Conservation (phyloP, 37 sponge, comb jelly and placozoan genomes). For the Eunapius fragilis region DNA sequence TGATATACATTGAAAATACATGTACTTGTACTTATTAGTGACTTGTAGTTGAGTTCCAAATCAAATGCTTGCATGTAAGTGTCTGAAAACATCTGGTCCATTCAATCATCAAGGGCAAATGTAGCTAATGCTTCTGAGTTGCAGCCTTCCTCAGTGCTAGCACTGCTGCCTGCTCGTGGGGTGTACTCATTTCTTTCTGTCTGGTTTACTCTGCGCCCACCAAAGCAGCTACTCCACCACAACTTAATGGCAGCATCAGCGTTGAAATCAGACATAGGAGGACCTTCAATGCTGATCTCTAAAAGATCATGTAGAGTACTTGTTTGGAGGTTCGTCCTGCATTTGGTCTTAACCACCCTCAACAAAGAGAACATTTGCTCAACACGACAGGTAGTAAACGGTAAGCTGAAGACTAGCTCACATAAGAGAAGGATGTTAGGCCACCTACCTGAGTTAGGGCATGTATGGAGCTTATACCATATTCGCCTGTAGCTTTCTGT, state of each 20-base stretch:
- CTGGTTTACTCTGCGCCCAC: slow-evolving; percentile 9
- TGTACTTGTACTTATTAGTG: too few species aligned
- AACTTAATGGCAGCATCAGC: slow-evolving; percentile 20
- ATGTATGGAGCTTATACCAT: slow-evolving; percentile 53
- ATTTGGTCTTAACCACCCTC: slow-evolving; percentile 42
- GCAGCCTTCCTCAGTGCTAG: not conserved
- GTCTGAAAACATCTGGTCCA: slow-evolving; percentile 14
- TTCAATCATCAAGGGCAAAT: slow-evolving; percentile 10
- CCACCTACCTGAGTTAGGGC: slow-evolving; percentile 40
- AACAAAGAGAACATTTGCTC: slow-evolving; percentile 45
- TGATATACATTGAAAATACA: too few species aligned
- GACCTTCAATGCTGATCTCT: slow-evolving; percentile 31
- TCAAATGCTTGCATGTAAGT: too few species aligned
- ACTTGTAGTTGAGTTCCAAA: too few species aligned
- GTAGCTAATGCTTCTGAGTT: not conserved
- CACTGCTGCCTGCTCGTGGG: not conserved
- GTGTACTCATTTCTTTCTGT: slow-evolving; percentile 42
- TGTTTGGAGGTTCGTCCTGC: slow-evolving; percentile 15
- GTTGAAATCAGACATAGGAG: not conserved
- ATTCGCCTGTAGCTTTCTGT: slow-evolving; percentile 44
- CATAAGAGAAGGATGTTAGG: slow-evolving; percentile 38
- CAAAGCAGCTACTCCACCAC: slow-evolving; percentile 32
- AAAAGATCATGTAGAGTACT: too few species aligned
- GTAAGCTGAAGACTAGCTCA: slow-evolving; percentile 53
- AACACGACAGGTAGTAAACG: slow-evolving; percentile 42